Conservation (phyloP, 2,797 vertebrate species). For the Neomorphus geoffroyi region DNA sequence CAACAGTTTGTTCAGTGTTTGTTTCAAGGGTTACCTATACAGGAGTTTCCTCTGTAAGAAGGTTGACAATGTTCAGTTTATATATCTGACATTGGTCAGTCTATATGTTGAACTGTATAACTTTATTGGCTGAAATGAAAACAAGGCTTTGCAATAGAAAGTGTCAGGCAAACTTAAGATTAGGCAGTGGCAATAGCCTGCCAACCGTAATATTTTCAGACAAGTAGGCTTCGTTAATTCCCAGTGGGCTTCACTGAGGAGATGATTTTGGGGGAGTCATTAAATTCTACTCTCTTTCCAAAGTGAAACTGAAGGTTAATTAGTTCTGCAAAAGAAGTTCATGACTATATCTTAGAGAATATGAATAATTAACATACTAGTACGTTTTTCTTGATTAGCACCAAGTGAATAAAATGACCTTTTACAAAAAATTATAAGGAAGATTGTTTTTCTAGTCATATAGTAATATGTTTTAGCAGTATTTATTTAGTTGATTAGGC, state of each 20-base stretch:
- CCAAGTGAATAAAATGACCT: neutral
- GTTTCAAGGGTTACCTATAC: accelerated
- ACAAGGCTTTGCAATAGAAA: neutral
- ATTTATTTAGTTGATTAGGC: neutral
- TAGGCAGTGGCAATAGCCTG: neutral
- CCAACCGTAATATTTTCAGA: neutral
- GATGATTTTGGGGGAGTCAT: neutral
- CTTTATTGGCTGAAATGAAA: neutral
- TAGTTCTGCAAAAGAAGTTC: neutral
- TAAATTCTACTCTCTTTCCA: constrained; percentile 1
- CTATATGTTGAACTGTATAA: neutral
- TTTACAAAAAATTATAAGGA: neutral
- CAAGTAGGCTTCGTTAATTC: neutral
- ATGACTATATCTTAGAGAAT: neutral
- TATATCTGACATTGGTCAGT: neutral
- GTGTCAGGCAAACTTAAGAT: neutral
- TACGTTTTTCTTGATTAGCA: constrained; percentile 1
- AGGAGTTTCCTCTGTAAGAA: neutral
- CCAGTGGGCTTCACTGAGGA: neutral
- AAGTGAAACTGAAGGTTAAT: constrained; percentile 47
- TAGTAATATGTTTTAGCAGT: neutral
- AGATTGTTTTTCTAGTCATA: neutral
- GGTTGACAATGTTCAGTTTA: neutral
- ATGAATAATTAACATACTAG: neutral
- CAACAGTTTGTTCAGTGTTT: neutral